Conservation (phyloP, 2,888 invertebrate genomes). For the Limnephilus lunatus region DNA sequence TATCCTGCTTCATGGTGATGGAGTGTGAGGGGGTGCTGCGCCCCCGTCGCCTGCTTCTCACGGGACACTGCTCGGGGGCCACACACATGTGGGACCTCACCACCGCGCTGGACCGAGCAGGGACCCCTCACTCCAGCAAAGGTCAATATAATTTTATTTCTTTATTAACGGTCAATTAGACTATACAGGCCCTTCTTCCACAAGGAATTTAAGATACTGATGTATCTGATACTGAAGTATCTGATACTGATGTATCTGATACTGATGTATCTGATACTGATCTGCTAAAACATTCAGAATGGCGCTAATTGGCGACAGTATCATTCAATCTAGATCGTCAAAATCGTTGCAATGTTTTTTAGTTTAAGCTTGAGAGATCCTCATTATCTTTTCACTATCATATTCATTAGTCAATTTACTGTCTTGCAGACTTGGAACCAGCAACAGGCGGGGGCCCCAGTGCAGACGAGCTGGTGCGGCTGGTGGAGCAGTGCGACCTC, state of each 20-base stretch:
- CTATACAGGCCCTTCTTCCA: too few relatives aligned
- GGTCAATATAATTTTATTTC: constrained; percentile 23
- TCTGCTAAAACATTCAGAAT: too few relatives aligned
- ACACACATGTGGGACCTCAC: constrained; percentile 99
- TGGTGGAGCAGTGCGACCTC: constrained; percentile 96
- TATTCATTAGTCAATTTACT: constrained; percentile 39
- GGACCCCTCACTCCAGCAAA: constrained; percentile 68
- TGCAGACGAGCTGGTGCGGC: constrained; percentile 91
- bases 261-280: too few relatives aligned
- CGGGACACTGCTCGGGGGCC: constrained; percentile 94
- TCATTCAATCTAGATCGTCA: too few relatives aligned
- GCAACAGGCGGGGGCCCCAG: constrained; percentile 90
- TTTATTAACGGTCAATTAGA: too few relatives aligned
- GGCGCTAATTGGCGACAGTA: too few relatives aligned
- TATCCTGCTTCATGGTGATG: constrained; percentile 97
- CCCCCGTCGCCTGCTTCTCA: constrained; percentile 92
- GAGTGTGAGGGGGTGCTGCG: constrained; percentile 98
- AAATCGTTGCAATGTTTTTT: not conserved
- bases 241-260: too few relatives aligned
- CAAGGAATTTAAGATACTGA: too few relatives aligned
- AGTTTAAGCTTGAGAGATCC: not conserved
- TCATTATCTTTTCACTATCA: not conserved
- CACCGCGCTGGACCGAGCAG: constrained; percentile 90
- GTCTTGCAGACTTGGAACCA: constrained; percentile 73
- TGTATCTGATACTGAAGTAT: too few relatives aligned